A percentile compares a stretch with the other conserved stretches of the same genome.
These are phyloP conservation scores for Ruditapes philippinarum DNA, from an alignment of 1,140 invertebrate species.

Conservation along the genomic window DNA sequence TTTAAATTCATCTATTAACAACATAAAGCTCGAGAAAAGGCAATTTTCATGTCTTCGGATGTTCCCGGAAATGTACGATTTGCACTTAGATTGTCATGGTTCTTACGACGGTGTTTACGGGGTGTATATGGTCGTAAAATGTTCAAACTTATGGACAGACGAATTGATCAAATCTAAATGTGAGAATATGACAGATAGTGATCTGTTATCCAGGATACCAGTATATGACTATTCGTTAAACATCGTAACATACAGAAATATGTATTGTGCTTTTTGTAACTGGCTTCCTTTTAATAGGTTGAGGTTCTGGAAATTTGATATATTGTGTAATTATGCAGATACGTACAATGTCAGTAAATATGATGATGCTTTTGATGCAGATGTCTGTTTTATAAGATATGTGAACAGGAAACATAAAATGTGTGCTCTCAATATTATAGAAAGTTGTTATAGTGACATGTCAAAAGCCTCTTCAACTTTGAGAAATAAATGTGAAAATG, in stretches of 20 bases:
- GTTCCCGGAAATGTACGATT: neutral
- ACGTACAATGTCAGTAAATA: neutral
- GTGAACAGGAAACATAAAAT: neutral
- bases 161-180: neutral
- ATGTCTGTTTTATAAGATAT: neutral
- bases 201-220: neutral
- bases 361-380: neutral
- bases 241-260: neutral
- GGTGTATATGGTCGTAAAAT: neutral
- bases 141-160: neutral
- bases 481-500: neutral
- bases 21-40: neutral
- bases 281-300: neutral
- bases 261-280: constrained; percentile 3
- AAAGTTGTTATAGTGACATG: neutral
- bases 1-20: neutral
- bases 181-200: neutral
- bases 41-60: neutral
- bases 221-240: neutral
- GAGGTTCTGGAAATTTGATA: neutral
- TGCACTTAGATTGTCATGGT: neutral
- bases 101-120: neutral
- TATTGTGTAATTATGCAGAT: neutral
- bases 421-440: neutral
- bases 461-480: neutral